Percentiles rank a stretch among this genome's conserved stretches.
Conservation (phyloP, 1,140 invertebrate genomes). For the Helicoverpa armigera region DNA sequence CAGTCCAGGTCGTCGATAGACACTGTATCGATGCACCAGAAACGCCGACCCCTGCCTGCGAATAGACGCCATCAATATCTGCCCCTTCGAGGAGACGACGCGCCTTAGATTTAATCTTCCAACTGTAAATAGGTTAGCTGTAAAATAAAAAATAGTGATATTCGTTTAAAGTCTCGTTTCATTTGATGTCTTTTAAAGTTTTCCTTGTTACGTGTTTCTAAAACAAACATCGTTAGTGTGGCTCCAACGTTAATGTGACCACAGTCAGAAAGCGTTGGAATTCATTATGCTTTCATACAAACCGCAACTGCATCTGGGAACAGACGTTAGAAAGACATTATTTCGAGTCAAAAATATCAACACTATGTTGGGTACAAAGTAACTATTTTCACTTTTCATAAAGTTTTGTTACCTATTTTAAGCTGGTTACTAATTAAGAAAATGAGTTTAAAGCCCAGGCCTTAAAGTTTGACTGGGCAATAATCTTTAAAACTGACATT, state of each 20-base stretch:
- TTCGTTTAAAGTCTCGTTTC: conserved; percentile 18
- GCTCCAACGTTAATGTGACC: neutral
- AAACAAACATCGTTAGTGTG: conserved; percentile 7
- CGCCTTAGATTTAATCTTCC: conserved; percentile 67
- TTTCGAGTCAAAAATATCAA: neutral
- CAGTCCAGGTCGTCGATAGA: conserved; percentile 75
- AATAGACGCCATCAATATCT: conserved; percentile 76
- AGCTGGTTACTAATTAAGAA: too few relatives aligned
- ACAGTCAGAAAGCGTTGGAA: conserved; percentile 24
- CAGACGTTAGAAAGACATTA: conserved; percentile 21
- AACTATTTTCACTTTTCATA: neutral
- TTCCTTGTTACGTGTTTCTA: too few relatives aligned
- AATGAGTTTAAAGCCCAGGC: too few relatives aligned
- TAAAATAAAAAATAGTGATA: conserved; percentile 67
- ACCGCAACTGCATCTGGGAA: conserved; percentile 27
- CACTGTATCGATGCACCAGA: conserved; percentile 59
- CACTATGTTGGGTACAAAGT: neutral
- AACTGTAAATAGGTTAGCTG: conserved; percentile 71
- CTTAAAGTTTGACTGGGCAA: too few relatives aligned
- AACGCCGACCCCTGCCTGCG: conserved; percentile 55
- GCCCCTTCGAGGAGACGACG: conserved; percentile 79
- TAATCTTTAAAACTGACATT: too few relatives aligned
- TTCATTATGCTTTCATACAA: conserved; percentile 38
- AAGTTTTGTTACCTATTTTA: too few relatives aligned
- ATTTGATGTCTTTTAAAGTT: neutral